Conservation (phyloP, 2,888 invertebrate species). For the Napeogenes inachia region DNA sequence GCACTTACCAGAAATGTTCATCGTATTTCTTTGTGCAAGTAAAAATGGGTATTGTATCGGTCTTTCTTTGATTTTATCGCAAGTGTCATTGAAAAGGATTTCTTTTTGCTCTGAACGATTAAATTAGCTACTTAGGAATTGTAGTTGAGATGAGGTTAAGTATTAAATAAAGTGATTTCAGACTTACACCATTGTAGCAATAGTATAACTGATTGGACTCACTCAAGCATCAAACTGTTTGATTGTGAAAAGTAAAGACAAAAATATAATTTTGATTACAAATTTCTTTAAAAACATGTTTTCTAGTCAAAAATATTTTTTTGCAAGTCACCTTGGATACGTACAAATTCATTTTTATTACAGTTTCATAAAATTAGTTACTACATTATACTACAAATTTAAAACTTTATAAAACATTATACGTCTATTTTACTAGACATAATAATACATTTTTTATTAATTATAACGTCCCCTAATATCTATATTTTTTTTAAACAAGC, state of each 20-base stretch:
- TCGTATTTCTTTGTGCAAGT: constrained; percentile 20
- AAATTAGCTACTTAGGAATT: constrained; percentile 17
- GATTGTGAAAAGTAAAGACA: background rate
- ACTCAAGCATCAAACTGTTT: background rate
- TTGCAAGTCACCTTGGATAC: no score
- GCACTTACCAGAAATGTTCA: constrained; percentile 16
- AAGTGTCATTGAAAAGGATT: constrained; percentile 7
- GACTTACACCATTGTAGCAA: background rate
- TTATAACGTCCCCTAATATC: no score
- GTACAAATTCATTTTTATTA: no score
- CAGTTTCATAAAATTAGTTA: no score
- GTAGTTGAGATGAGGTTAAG: constrained; percentile 5
- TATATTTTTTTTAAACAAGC: no score
- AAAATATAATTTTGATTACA: no score
- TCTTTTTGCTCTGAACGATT: constrained; percentile 6
- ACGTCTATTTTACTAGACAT: no score
- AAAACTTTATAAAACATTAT: no score
- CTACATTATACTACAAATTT: no score
- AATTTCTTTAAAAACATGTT: no score
- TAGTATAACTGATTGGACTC: constrained; percentile 6
- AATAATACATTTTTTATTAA: no score
- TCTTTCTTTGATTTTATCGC: constrained; percentile 4
- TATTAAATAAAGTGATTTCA: constrained; percentile 3
- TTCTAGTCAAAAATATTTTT: no score
- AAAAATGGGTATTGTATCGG: constrained; percentile 20